Base-by-base conservation (phyloP, 2,797 vertebrate genomes). In the Neosilurus hyrtlii region DNA sequence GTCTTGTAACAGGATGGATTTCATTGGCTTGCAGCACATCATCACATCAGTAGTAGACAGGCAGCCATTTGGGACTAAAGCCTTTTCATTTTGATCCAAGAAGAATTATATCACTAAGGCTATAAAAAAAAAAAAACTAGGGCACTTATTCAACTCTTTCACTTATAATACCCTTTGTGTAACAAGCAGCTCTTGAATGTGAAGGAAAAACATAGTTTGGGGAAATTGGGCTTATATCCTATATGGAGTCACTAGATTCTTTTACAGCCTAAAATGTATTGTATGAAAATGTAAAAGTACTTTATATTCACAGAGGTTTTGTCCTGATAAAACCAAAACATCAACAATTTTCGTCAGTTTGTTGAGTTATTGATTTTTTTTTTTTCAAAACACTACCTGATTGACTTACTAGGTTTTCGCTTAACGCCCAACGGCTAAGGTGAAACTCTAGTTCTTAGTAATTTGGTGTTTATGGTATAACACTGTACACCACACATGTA, bases 1-100 rank as follows among this genome's bases (percentile, higher is more conserved):
- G 22, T 62, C 57, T 24, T 43, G 35, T 49, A 62, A 22, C 22
- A 49, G 35, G 35, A 43, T 15, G 11, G 22, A 49, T 62, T 77
- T 37, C 74, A 37, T 43, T 73, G 51, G 51, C 54, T 37, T 76
- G 73, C 56, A 76, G 73, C 30, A 61, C 56, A 77, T 78, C 37
- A 51, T 63, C 62, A 12, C 22, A 52, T 65, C n/a, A 78, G 43
- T 30, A 37, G n/a, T 22, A 18, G 4, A 63, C 0, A 51, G 0
- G 26, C 4, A 75, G 6, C 8, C 4, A 2, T 35, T n/a, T 76
- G 54, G 35, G 20, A 11, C 4, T 37, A 12, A 75, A 75, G 10
- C 24, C 54, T 75, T 49, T 62, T 77, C 20, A 77, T 24, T 62
- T 24, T 49, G 11, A 61, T 37, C 30, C 15, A 22, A 77, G 20